Evolutionary conservation across 2,888 invertebrate genomes (phyloP).

Genomic region (Acanthoscelides obtectus): DNA sequence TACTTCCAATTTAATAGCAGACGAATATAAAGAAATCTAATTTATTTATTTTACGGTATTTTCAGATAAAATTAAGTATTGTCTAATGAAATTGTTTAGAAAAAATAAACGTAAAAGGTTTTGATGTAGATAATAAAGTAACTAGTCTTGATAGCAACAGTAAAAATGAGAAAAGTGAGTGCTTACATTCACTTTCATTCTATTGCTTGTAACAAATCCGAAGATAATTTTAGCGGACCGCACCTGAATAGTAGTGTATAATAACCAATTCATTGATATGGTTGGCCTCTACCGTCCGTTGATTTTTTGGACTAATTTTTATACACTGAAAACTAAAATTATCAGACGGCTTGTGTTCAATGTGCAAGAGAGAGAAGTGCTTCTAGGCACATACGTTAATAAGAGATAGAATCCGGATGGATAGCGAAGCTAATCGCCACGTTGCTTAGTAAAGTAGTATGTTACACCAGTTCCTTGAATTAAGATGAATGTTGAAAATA

Average conservation of each 20-base stretch:
- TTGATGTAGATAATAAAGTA: not conserved
- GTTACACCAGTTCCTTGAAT: no score
- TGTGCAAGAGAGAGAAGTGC: no score
- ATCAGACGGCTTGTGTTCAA: no score
- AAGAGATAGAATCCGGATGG: no score
- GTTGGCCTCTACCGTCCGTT: no score
- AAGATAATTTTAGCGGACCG: not conserved
- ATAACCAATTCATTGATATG: no score
- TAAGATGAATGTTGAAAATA: no score
- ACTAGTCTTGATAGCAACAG: not conserved
- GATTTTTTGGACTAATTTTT: no score
- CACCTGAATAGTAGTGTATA: not conserved
- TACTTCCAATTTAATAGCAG: not conserved
- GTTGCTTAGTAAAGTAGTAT: no score
- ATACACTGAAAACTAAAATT: no score
- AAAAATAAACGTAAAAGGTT: not conserved
- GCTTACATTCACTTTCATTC: not conserved
- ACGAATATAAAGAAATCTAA: not conserved
- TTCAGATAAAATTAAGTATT: not conserved
- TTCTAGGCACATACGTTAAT: no score
- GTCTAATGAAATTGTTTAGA: not conserved
- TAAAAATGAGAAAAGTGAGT: not conserved
- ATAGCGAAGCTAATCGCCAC: no score
- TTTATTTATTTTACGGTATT: not conserved
- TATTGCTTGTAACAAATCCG: not conserved